phyloP scores from a whole-genome alignment of 2,888 invertebrate genomes.

The Dicycla oo region DNA sequence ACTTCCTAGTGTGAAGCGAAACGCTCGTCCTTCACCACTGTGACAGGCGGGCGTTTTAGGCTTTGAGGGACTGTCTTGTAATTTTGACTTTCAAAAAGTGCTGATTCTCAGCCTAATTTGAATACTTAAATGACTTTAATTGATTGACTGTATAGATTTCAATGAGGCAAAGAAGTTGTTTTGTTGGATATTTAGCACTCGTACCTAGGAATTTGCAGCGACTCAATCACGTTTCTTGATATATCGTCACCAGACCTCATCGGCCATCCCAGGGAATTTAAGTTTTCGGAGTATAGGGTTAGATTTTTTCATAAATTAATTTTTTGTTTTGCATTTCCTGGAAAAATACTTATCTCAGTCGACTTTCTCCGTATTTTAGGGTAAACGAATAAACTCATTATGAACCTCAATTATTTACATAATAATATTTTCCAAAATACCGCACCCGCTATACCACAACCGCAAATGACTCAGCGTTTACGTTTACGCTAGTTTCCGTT shows the following conservation, averaged over 20 bases:
- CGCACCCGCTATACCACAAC: conserved; percentile 43
- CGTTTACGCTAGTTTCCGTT: conserved; percentile 53
- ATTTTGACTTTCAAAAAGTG: too few species aligned
- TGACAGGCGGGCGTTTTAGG: too few species aligned
- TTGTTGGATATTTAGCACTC: background rate
- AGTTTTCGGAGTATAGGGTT: background rate
- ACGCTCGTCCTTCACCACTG: too few species aligned
- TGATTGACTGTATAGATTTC: too few species aligned
- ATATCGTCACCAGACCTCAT: background rate
- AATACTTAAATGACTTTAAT: too few species aligned
- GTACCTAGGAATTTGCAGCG: background rate
- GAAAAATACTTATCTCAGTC: background rate
- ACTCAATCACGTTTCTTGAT: too few species aligned
- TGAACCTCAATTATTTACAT: background rate
- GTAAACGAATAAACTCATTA: too few species aligned
- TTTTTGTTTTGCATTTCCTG: background rate
- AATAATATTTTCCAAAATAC: conserved; percentile 6
- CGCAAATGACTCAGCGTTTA: conserved; percentile 49
- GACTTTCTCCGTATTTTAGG: too few species aligned
- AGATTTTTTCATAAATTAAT: background rate
- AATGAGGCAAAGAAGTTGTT: background rate
- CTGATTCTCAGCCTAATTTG: too few species aligned
- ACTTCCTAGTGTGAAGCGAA: too few species aligned
- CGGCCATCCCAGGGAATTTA: background rate
- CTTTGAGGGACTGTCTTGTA: too few species aligned